Base-by-base conservation (phyloP, 2,888 invertebrate genomes). In the Rhagophthalmus giganteus region DNA sequence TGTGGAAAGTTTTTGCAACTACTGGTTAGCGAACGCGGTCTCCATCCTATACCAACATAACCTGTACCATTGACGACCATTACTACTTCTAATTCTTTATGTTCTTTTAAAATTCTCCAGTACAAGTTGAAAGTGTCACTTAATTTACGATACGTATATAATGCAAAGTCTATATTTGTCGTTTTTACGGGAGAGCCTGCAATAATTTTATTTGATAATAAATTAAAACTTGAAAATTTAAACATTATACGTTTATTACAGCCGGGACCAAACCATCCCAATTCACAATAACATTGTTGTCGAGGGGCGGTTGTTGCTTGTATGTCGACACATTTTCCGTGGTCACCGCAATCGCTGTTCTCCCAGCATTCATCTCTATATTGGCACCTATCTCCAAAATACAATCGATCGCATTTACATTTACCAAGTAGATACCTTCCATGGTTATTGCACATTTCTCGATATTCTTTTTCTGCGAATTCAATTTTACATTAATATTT, bases 31-130 rank as follows among this genome's bases (percentile, higher is more conserved):
- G 81, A 81, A 27, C 78, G 80, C 0, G 96, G 94, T 44, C 95
- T 80, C 95, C 96, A 97, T n/a, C 97, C 97, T 3, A 97, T 62
- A 4, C 87, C 93, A 2, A 86, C 87, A 78, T 93, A 97, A 8
- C 92, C 89, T 0, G 88, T 88, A 1, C 92, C 86, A 61, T 94
- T 92, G n/a, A 89, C 92, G 34, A 87, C 83, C 75, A 95, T 82
- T 0, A 94, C 83, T 13, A 94, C 80, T 73, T 96, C 96, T 14
- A 96, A 78, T 75, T 96, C 95, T n/a, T 82, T 82, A 20, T 85
- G 83, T 52, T 91, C 90, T 65, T 86, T 84, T 32, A 95, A 69
- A 27, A 95, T 81, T 38, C 89, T 80, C 93, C 94, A 95, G 75
- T 89, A 92, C 52, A 96, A 77, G 16, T 82, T 81, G 73, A 88